These are phyloP conservation scores for Teleiodes luculella DNA, from an alignment of 2,888 invertebrate species.

Conservation along the genomic window DNA sequence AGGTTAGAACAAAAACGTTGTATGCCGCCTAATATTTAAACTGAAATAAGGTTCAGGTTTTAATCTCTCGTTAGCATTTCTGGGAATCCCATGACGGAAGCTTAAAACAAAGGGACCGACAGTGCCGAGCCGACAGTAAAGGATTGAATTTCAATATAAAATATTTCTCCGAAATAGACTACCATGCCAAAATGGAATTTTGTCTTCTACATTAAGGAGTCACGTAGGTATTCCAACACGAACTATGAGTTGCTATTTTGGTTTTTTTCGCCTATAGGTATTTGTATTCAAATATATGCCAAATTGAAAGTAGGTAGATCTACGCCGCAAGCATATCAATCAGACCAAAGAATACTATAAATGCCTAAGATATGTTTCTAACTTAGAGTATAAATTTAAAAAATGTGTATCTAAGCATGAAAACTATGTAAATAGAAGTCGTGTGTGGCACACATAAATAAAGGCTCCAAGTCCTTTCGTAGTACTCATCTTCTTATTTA, in stretches of 20 bases:
- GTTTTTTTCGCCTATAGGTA: neutral
- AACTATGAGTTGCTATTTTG: neutral
- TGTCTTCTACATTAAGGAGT: neutral
- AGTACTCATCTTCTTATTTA: too few relatives aligned
- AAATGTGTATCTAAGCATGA: too few relatives aligned
- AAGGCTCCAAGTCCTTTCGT: too few relatives aligned
- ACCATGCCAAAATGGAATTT: conserved; percentile 8
- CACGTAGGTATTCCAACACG: conserved; percentile 13
- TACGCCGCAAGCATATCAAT: neutral
- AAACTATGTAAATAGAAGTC: too few relatives aligned
- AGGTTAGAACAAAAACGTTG: too few relatives aligned
- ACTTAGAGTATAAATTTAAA: too few relatives aligned
- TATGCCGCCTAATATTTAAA: too few relatives aligned
- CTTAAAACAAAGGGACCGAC: conserved; percentile 32
- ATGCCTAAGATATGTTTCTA: too few relatives aligned
- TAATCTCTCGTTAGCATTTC: conserved; percentile 33
- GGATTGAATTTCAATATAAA: conserved; percentile 30
- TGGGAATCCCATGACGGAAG: conserved; percentile 24
- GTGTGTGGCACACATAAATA: too few relatives aligned
- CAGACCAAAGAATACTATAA: neutral
- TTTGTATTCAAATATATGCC: neutral
- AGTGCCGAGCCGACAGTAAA: too few relatives aligned
- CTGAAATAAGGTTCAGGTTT: conserved; percentile 26
- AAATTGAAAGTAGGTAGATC: neutral
- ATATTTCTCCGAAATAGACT: conserved; percentile 35